Evolutionary conservation across 2,797 vertebrate genomes (phyloP).

Genomic region (Benthosema pterotum): DNA sequence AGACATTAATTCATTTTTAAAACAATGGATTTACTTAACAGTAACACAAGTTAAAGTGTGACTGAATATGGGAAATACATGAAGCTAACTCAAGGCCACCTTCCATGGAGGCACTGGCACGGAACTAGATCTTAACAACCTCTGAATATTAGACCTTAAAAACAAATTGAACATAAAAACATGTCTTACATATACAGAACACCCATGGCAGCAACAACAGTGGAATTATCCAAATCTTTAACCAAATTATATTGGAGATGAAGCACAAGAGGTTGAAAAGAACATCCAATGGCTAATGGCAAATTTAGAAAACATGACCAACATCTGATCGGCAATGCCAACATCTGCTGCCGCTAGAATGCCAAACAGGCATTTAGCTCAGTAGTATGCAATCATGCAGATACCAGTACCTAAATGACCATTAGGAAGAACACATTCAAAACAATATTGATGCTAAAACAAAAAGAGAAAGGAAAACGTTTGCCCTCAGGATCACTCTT

Average conservation of each 20-base stretch:
- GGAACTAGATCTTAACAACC: conserved; percentile 13
- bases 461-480: no score
- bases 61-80: not conserved
- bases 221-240: not conserved
- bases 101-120: conserved; percentile 31
- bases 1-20: conserved; percentile 23
- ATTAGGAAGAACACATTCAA: conserved; percentile 11
- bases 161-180: no score
- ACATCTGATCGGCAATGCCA: not conserved
- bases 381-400: conserved; percentile 10
- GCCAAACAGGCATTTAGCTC: not conserved
- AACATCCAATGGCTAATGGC: not conserved
- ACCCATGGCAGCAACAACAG: not conserved
- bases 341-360: not conserved
- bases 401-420: conserved; percentile 23
- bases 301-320: conserved; percentile 9
- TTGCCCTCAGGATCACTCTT: no score
- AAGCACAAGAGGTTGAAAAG: conserved; percentile 5
- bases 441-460: not conserved
- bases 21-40: conserved; percentile 12
- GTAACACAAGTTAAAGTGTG: not conserved
- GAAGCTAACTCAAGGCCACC: not conserved
- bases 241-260: not conserved
- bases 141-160: not conserved
- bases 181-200: not conserved